Evolutionary conservation across 2,113 vertebrate species (phyloP).

Genomic region (Anser cygnoides): DNA sequence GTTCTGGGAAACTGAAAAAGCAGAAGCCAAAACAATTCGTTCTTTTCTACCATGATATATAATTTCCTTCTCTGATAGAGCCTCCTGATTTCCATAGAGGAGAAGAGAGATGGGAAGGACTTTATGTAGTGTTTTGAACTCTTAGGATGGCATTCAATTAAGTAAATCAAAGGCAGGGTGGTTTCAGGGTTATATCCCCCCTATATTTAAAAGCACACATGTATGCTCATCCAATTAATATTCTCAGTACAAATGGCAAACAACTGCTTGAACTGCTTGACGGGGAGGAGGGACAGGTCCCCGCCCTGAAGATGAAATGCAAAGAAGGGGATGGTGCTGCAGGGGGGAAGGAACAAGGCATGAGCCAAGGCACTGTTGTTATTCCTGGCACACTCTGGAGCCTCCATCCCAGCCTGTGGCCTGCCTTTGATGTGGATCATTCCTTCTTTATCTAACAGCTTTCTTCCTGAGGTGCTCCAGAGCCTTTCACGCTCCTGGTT

Average conservation of each 20-base stretch:
- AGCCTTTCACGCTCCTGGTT: neutral
- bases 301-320: slow-evolving; percentile 16
- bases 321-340: neutral
- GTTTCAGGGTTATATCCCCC: neutral
- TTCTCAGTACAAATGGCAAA: neutral
- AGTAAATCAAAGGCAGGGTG: neutral
- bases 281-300: neutral
- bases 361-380: slow-evolving; percentile 27
- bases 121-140: neutral
- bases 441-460: slow-evolving; percentile 20
- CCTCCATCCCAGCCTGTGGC: slow-evolving; percentile 40
- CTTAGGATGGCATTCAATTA: neutral
- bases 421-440: slow-evolving; percentile 45
- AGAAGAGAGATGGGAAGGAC: neutral
- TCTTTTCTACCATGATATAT: neutral
- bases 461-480: neutral
- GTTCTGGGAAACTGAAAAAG: neutral
- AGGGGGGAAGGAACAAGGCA: neutral
- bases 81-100: neutral
- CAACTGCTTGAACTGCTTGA: neutral
- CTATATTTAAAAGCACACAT: neutral
- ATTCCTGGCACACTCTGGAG: slow-evolving; percentile 45
- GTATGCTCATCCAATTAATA: neutral
- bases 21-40: neutral
- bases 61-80: neutral